These are phyloP conservation scores for Pangasius macronema DNA, from an alignment of 2,797 vertebrate genomes.

Conservation along the genomic window DNA sequence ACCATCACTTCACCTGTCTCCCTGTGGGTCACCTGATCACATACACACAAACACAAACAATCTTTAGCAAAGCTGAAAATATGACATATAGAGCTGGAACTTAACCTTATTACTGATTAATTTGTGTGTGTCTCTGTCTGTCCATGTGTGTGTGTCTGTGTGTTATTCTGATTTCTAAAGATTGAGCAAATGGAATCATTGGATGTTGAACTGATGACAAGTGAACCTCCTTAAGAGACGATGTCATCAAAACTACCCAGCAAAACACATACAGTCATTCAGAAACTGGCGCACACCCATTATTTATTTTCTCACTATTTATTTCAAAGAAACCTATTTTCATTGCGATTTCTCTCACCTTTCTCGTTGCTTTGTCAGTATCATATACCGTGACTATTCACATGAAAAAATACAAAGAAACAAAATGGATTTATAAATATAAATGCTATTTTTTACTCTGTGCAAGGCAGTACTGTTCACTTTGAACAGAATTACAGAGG, in stretches of 20 bases:
- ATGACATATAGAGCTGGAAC: background rate
- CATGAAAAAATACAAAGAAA: too few species aligned
- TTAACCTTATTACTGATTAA: background rate
- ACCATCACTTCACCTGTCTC: slow-evolving; percentile 98
- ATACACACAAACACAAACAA: background rate
- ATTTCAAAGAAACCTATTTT: background rate
- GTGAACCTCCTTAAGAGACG: background rate
- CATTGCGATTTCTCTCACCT: background rate
- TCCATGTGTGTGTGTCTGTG: background rate
- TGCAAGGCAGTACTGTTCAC: too few species aligned
- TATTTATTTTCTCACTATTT: background rate
- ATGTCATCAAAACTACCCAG: background rate
- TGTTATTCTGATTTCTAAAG: background rate
- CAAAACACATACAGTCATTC: background rate
- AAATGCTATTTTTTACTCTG: too few species aligned
- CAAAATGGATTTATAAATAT: too few species aligned
- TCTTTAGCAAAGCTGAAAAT: background rate
- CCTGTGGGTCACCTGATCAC: slow-evolving; percentile 86
- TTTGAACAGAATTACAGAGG: too few species aligned
- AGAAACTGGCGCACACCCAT: background rate
- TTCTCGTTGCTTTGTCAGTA: background rate
- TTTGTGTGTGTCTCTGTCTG: background rate
- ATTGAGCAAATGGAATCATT: background rate
- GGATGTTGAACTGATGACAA: background rate
- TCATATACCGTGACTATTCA: too few species aligned